A percentile compares a stretch with the other conserved stretches of the same genome.
Conservation (phyloP, 1,140 invertebrate species). For the Procambarus clarkii region DNA sequence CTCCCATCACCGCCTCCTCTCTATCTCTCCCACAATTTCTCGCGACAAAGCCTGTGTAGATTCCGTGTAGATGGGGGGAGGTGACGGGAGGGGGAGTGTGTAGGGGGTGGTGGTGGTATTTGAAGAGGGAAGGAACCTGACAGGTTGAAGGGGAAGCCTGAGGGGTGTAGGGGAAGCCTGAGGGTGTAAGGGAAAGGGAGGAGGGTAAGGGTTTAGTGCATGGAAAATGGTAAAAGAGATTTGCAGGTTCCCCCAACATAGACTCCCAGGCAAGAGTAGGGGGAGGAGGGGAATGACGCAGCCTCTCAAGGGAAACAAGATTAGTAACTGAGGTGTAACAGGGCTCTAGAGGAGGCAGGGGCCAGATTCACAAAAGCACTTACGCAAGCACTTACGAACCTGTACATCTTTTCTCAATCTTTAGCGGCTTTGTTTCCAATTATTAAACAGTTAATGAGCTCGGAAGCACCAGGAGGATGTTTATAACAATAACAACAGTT, state of each 20-base stretch:
- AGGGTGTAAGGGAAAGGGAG: background rate
- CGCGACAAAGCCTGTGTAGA: conserved; percentile 31
- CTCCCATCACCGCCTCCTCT: background rate
- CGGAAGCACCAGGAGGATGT: no score
- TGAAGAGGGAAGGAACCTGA: background rate
- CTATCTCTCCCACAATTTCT: conserved; percentile 13
- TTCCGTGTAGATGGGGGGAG: conserved; percentile 5
- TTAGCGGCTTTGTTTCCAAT: no score
- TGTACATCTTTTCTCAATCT: no score
- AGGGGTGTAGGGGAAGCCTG: background rate
- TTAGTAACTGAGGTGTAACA: no score
- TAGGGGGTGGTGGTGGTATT: background rate
- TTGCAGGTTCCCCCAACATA: background rate
- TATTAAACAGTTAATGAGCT: no score
- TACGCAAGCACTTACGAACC: no score
- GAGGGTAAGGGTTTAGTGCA: background rate
- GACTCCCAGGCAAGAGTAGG: no score
- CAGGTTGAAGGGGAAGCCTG: background rate
- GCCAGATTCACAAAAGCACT: no score
- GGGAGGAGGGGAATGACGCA: no score
- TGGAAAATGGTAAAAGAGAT: background rate
- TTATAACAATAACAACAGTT: no score
- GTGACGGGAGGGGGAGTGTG: background rate
- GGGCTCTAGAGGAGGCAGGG: no score
- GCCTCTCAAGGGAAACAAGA: background rate